A percentile compares a stretch with the other conserved stretches of the same genome.
Evolutionary conservation across 2,888 invertebrate species (phyloP).

Genomic region (Melikaiella ostensackeni): DNA sequence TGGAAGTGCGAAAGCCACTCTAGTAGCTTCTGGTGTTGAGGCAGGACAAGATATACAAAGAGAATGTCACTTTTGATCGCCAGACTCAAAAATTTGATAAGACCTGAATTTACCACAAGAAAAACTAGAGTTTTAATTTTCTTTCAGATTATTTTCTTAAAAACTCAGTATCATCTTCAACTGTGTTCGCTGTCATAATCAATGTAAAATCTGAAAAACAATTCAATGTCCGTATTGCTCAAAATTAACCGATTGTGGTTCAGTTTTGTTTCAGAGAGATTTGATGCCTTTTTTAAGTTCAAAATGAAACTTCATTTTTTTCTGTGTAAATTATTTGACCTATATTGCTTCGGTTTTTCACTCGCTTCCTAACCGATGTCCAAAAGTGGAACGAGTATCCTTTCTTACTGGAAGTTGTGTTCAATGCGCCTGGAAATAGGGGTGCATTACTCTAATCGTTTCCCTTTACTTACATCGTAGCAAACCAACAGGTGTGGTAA

Average conservation of each 20-base stretch:
- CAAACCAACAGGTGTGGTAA: neutral
- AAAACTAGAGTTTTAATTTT: too few relatives aligned
- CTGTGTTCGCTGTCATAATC: too few relatives aligned
- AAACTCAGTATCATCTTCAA: too few relatives aligned
- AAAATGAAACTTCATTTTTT: neutral
- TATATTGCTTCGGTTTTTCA: neutral
- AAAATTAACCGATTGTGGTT: too few relatives aligned
- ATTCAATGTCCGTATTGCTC: too few relatives aligned
- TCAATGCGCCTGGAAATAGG: neutral
- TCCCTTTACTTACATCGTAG: neutral
- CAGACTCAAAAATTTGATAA: neutral
- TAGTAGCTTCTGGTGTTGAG: neutral
- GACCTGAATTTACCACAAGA: neutral
- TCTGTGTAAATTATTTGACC: neutral
- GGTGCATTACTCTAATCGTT: neutral
- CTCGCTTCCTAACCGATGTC: neutral
- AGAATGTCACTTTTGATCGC: neutral
- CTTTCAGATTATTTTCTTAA: too few relatives aligned
- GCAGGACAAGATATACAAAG: neutral
- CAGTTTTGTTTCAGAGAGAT: too few relatives aligned
- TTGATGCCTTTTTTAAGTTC: too few relatives aligned
- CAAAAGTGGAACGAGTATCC: neutral
- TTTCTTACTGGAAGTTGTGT: neutral
- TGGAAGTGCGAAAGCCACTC: neutral
- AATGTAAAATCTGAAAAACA: too few relatives aligned